These are phyloP conservation scores for Psettodes erumei DNA, from an alignment of 2,113 vertebrate species.

Conservation along the genomic window DNA sequence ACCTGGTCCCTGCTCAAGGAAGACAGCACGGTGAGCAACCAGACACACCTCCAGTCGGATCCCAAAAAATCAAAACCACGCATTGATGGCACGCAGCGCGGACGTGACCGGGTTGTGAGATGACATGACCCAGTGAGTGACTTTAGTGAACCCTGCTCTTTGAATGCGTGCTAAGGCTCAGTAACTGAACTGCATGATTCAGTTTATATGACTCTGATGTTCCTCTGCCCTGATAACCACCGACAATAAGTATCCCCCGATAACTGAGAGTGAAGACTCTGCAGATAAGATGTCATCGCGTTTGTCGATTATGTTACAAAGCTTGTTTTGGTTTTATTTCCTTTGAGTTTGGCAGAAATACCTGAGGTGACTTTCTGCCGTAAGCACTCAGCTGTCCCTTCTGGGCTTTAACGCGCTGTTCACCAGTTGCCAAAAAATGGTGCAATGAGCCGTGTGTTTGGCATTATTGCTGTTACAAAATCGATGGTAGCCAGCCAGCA, in stretches of 20 bases:
- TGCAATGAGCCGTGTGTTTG: neutral
- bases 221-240: neutral
- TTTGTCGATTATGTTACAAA: neutral
- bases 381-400: neutral
- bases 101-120: neutral
- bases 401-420: neutral
- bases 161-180: neutral
- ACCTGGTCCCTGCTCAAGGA: conserved; percentile 85
- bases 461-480: neutral
- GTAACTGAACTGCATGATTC: neutral
- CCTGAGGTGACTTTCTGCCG: neutral
- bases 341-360: neutral
- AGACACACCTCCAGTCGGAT: too few species aligned
- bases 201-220: neutral
- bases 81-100: accelerated
- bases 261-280: neutral
- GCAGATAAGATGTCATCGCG: neutral
- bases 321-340: neutral
- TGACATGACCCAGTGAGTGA: neutral
- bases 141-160: conserved; percentile 25
- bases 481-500: neutral
- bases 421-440: too few species aligned
- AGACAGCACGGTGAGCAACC: conserved; percentile 73
- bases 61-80: neutral
- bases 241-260: neutral